Conservation (phyloP, 1,140 invertebrate genomes). For the Probaryconus sp. region DNA sequence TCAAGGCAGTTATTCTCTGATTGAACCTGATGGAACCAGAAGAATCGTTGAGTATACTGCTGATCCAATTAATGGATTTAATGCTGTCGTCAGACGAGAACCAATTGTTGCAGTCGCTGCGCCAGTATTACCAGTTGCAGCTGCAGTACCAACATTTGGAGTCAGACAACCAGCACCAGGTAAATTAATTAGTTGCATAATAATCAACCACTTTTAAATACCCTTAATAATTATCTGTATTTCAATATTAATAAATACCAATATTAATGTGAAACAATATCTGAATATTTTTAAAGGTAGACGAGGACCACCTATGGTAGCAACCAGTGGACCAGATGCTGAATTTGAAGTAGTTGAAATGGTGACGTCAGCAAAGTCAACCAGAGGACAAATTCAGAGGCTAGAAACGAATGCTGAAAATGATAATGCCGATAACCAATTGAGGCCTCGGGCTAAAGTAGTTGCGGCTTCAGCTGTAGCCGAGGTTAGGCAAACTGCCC, state of each 20-base stretch:
- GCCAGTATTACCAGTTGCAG: constrained; percentile 28
- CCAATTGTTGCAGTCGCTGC: constrained; percentile 70
- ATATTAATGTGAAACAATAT: no score
- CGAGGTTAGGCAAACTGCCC: constrained; percentile 40
- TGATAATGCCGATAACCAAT: constrained; percentile 20
- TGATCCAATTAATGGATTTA: constrained; percentile 84
- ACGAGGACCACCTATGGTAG: constrained; percentile 58
- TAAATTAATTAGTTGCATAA: no score
- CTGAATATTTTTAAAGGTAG: no score
- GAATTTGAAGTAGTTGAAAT: constrained; percentile 75
- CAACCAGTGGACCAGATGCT: constrained; percentile 70
- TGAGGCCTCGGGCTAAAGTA: constrained; percentile 10
- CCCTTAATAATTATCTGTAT: no score
- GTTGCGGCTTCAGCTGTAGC: constrained; percentile 18
- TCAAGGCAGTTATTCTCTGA: constrained; percentile 80
- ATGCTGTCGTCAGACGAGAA: constrained; percentile 82
- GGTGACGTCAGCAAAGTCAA: constrained; percentile 14
- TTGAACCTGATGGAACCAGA: constrained; percentile 82
- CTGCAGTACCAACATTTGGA: constrained; percentile 43
- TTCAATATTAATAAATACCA: no score
- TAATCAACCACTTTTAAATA: no score
- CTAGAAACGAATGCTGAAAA: background rate
- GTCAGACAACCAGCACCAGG: constrained; percentile 56
- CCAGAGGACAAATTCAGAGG: constrained; percentile 1
- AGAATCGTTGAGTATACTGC: constrained; percentile 86